Conservation (phyloP, 23 tunicate genomes). For the Trididemnum miniatum region DNA sequence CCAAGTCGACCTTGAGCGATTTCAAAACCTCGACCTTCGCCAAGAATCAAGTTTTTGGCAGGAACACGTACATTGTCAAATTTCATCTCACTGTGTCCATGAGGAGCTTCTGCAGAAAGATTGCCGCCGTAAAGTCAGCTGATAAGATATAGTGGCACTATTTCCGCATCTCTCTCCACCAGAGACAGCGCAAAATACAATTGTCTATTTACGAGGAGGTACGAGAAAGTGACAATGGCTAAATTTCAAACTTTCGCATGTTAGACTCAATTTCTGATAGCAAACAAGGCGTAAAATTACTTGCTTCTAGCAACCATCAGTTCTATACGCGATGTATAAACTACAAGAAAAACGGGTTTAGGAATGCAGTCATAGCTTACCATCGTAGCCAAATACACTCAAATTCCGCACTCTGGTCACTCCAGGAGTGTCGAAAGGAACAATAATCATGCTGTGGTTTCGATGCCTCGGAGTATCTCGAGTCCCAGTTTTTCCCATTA, state of each 20-base stretch:
- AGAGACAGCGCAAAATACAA: no score
- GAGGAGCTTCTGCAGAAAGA: constrained; percentile 87
- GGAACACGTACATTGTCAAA: constrained; percentile 96
- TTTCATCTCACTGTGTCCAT: constrained; percentile 81
- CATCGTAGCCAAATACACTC: constrained; percentile 77
- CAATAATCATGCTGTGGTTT: constrained; percentile 94
- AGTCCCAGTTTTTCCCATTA: constrained; percentile 85
- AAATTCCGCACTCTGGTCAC: constrained; percentile 72
- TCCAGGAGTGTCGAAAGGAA: constrained; percentile 97
- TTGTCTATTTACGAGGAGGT: no score
- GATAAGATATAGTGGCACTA: no score
- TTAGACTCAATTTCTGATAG: no score
- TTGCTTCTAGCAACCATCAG: no score
- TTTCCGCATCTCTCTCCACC: no score
- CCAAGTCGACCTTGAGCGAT: constrained; percentile 98
- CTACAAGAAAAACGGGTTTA: no score
- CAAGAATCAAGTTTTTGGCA: constrained; percentile 69
- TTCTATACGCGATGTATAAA: no score
- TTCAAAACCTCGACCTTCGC: constrained; percentile 98
- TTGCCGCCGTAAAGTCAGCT: no score
- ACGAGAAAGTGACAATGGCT: no score
- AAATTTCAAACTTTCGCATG: no score
- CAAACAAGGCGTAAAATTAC: no score
- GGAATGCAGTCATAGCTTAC: constrained; percentile 14
- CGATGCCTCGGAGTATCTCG: constrained; percentile 40